Evolutionary conservation across 2,888 invertebrate species (phyloP).

Genomic region (Brachynemurus nebulosus): DNA sequence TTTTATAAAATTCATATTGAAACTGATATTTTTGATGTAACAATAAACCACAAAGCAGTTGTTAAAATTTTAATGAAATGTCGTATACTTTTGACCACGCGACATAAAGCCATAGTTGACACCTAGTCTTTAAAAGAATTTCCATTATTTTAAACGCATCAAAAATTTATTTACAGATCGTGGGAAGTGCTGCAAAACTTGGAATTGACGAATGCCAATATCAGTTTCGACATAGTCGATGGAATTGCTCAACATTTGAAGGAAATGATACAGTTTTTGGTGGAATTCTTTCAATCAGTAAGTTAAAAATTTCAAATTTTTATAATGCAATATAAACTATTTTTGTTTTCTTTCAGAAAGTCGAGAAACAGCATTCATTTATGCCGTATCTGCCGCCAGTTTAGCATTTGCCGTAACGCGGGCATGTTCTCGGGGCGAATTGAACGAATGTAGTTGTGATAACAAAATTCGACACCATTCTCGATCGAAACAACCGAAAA

Average conservation of each 20-base stretch:
- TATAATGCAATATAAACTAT: not conserved
- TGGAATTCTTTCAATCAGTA: constrained; percentile 69
- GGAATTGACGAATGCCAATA: constrained; percentile 83
- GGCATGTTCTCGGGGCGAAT: constrained; percentile 73
- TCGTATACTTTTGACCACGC: too few species aligned
- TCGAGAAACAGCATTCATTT: constrained; percentile 79
- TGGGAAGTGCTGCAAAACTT: constrained; percentile 67
- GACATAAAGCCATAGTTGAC: too few species aligned
- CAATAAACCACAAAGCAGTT: too few species aligned
- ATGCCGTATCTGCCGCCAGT: constrained; percentile 80
- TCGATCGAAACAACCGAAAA: constrained; percentile 43
- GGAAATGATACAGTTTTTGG: constrained; percentile 70
- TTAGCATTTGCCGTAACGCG: constrained; percentile 77
- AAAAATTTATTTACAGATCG: constrained; percentile 43
- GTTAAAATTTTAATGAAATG: too few species aligned
- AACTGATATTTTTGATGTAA: too few species aligned
- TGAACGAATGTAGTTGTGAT: constrained; percentile 82
- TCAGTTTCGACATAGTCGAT: constrained; percentile 74
- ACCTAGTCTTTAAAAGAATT: too few species aligned
- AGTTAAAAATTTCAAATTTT: constrained; percentile 32
- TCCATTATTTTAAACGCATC: not conserved
- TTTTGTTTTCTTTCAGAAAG: constrained; percentile 45
- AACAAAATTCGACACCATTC: constrained; percentile 47
- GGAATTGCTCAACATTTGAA: constrained; percentile 76
- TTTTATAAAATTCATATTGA: too few species aligned